Evolutionary conservation across 1,140 invertebrate genomes (phyloP), one percentile per base, ranked within the genome.

Genomic region (Thrips palmi): DNA sequence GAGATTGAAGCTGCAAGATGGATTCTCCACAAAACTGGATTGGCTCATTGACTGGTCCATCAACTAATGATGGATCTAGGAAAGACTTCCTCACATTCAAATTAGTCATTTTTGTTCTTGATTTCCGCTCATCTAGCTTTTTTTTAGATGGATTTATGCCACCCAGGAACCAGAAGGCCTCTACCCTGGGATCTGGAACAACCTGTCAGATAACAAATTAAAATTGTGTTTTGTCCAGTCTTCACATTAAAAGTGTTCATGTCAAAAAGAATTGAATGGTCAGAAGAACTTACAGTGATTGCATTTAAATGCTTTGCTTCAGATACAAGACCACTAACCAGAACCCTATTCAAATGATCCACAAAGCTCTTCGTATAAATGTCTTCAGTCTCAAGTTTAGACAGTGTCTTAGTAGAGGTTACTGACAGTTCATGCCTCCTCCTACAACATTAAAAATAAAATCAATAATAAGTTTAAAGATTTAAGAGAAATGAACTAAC

Each of bases 111-210:
- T 25, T 48, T 44, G 30, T 46, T 42, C 18, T 45, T n/a, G n/a
- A n/a, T n/a, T n/a, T 33, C 25, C 44, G 36, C 14, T 45, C 36
- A 22, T 46, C 29, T 24, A 44, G 23, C 12, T 43, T 39, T 17
- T 50, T 27, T 27, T 51, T 41, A n/a, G 66, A 59, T 1, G 68
- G 62, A 45, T 70, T 52, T 44, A 79, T 62, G 41, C 76, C 74
- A 42, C 81, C 80, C 37, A 67, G 63, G 47, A 64, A 65, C 83
- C 83, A 86, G 53, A 77, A 82, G 31, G 80, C 70, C 64, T 86
- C 81, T 46, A 77, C 56, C 24, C 80, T 60, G 5, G 82, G 74
- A 42, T 78, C 67, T 51, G 65, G 62, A 55, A 86, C 80, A 29
- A 74, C 54, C 65, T 74, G 43, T 38, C 19, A 37, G 19, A 4